These are phyloP conservation scores for Agrotis exclamationis DNA, from an alignment of 2,888 invertebrate genomes.

Conservation along the genomic window DNA sequence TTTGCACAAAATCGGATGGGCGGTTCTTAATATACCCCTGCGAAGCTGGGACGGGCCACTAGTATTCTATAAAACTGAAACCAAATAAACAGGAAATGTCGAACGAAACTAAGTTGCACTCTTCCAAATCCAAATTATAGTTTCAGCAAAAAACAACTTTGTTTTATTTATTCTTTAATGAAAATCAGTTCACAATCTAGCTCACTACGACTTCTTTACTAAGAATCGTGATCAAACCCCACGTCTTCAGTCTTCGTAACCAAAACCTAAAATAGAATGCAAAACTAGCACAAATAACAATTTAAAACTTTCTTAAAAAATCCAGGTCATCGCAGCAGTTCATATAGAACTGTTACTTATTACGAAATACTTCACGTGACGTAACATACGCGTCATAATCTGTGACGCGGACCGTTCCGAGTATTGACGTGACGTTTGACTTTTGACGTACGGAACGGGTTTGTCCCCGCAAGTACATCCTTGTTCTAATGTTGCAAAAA, in stretches of 20 bases:
- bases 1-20: too few relatives aligned
- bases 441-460: constrained; percentile 30
- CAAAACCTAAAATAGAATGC: constrained; percentile 24
- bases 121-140: too few relatives aligned
- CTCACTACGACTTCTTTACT: constrained; percentile 2
- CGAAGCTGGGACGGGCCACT: too few relatives aligned
- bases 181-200: constrained; percentile 16
- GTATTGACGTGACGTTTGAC: constrained; percentile 49
- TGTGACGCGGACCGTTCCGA: constrained; percentile 39
- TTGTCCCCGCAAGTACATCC: constrained; percentile 27
- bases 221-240: neutral
- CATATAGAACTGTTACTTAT: constrained; percentile 14
- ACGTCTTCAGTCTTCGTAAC: constrained; percentile 12
- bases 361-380: constrained; percentile 49
- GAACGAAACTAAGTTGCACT: too few relatives aligned
- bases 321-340: constrained; percentile 43
- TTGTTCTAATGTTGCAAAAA: constrained; percentile 25
- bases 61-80: too few relatives aligned
- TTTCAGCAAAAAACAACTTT: constrained; percentile 1
- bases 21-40: too few relatives aligned
- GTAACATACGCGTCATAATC: constrained; percentile 33
- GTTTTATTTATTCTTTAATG: neutral
- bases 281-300: constrained; percentile 37
- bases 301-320: constrained; percentile 56
- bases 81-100: too few relatives aligned